A percentile compares a stretch with the other conserved stretches of the same genome.
Evolutionary conservation across 2,888 invertebrate species (phyloP).

Genomic region (Dolichopus griseipennis): DNA sequence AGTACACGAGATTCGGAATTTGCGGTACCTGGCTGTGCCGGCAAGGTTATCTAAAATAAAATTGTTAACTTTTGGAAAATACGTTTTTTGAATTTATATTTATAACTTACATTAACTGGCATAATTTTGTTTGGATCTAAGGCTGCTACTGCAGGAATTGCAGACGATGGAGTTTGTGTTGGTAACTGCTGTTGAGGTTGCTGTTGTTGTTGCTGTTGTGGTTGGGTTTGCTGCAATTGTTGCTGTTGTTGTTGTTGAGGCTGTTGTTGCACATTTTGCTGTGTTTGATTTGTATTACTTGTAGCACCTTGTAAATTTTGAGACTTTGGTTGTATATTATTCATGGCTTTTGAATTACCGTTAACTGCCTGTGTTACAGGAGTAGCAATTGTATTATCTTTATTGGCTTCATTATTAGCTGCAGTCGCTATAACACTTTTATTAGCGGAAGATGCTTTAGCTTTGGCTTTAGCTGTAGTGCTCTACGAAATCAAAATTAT

Average conservation of each 20-base stretch:
- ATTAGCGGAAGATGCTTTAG: constrained; percentile 39
- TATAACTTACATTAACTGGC: constrained; percentile 47
- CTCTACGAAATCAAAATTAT: constrained; percentile 28
- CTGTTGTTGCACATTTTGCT: constrained; percentile 20
- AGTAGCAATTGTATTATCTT: constrained; percentile 16
- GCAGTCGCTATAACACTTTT: constrained; percentile 30
- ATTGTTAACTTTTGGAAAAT: background rate
- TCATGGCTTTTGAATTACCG: constrained; percentile 18
- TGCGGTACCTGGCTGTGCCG: constrained; percentile 64
- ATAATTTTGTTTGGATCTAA: constrained; percentile 49
- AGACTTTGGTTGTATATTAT: constrained; percentile 9
- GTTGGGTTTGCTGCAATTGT: constrained; percentile 20
- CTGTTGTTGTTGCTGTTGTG: constrained; percentile 24
- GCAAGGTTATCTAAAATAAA: constrained; percentile 66
- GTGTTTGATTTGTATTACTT: background rate
- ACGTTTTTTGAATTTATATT: background rate
- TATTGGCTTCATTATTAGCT: constrained; percentile 30
- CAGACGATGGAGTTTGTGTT: constrained; percentile 29
- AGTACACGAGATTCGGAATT: constrained; percentile 62
- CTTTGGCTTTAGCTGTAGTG: constrained; percentile 37
- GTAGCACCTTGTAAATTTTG: background rate
- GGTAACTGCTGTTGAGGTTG: constrained; percentile 27
- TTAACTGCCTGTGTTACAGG: constrained; percentile 18
- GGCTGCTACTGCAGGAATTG: constrained; percentile 43
- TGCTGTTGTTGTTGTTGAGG: constrained; percentile 17